Evolutionary conservation across 2,888 invertebrate species (phyloP), one percentile per base, ranked within the genome.

Genomic region (Drosophila pegasa): DNA sequence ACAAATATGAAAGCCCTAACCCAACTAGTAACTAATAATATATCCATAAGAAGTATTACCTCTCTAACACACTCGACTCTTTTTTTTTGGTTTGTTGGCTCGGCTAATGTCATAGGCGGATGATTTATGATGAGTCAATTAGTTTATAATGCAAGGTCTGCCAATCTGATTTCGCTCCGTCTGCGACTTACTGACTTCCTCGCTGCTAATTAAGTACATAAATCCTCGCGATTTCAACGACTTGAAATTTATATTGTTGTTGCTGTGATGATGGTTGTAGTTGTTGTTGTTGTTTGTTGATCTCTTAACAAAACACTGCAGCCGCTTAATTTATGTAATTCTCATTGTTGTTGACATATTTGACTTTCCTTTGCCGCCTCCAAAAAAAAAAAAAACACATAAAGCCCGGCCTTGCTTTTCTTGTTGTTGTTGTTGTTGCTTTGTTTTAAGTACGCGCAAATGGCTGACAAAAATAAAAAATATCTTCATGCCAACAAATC

Each of bases 301-400:
- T 79, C 58, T 58, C 51, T 65, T 61, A 58, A 68, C 72, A 85
- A 77, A 77, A 76, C 65, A 76, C 73, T 75, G 71, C 87, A 78
- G 79, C 75, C 78, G 88, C 75, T 90, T 88, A 90, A 90, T 88
- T 89, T 89, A 90, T 89, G 90, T 90, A 89, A 90, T 87, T 77
- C 81, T 74, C 67, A 71, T 67, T 65, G 65, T 65, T 75, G 71
- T 76, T 78, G 72, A 75, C 79, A 68, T 81, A 63, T 81, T 73
- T 75, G 84, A 87, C 74, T 83, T 78, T 79, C 80, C 71, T 77
- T 84, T 68, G 78, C 78, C 85, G 75, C 70, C 86, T 67, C 55
- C 65, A 65, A 77, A 76, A 72, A 29, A 29, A 8, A 5, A 29
- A 8, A 8, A 29, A 29, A 29, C 6, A 29, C 7, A 29, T 48